Conservation (phyloP, 2,888 invertebrate genomes). For the Drosophila barbarae region DNA sequence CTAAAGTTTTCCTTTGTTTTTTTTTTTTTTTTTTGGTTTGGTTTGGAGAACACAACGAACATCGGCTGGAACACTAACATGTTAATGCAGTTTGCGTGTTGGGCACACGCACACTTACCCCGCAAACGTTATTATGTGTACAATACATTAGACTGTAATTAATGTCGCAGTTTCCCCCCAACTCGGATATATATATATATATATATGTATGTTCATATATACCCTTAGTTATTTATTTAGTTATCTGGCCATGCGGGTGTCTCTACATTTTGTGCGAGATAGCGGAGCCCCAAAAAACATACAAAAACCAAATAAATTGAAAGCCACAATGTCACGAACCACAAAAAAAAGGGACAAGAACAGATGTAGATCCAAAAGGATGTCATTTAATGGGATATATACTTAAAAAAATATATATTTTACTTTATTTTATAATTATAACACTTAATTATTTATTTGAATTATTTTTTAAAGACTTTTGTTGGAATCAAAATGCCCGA, state of each 20-base stretch:
- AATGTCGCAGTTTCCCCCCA: conserved; percentile 50
- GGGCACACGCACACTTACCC: background rate
- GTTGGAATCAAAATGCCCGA: no score
- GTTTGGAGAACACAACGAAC: conserved; percentile 15
- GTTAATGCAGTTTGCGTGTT: conserved; percentile 60
- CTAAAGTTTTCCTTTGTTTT: background rate
- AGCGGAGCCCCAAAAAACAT: conserved; percentile 16
- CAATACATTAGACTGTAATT: conserved; percentile 58
- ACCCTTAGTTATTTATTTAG: conserved; percentile 23
- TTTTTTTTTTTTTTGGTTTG: background rate
- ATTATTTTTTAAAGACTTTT: background rate
- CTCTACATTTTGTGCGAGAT: conserved; percentile 11
- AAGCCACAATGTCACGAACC: conserved; percentile 38
- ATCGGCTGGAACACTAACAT: conserved; percentile 16
- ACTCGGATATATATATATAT: background rate
- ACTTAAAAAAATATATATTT: background rate
- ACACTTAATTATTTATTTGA: background rate
- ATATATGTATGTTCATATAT: background rate
- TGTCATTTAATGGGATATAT: conserved; percentile 4
- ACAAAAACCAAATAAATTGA: conserved; percentile 29
- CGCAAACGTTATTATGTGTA: conserved; percentile 24
- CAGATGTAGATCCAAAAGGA: conserved; percentile 39
- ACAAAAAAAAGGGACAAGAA: conserved; percentile 23
- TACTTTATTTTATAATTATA: no score
- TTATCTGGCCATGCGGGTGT: conserved; percentile 45